Evolutionary conservation across 1,140 invertebrate genomes (phyloP), one percentile per base, ranked within the genome.

Genomic region (Caenorhabditis brenneri): DNA sequence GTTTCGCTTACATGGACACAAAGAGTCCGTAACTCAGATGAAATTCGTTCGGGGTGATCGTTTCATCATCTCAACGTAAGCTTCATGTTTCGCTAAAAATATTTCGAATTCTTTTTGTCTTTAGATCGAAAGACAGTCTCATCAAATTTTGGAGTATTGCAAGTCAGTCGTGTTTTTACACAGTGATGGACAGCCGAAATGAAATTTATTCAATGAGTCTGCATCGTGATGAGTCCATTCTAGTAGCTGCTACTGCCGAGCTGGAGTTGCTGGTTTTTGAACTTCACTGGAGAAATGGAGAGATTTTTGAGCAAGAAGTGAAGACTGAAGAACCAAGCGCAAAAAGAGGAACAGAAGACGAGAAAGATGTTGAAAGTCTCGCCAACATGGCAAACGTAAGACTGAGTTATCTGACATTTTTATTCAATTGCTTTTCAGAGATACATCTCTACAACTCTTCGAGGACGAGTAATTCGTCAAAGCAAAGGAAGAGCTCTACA

Each of bases 101-200:
- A 29, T 19, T 2, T 27, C 22, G 15, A 55, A 27, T n/a, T n/a
- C n/a, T 27, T 55, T 2, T 55, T n/a, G 81, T 81, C 27, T 60
- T 90, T 82, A 94, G 94, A 79, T 97, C 96, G 2, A 97, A 96
- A 91, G 97, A 99, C 91, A 95, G 95, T 19, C 95, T 95, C 91
- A 93, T 99, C 0, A 99, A 99, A 91, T 97, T 99, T 91, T 99
- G 97, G 97, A 96, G 99, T 92, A 91, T 99, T 80, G 94, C 95
- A 85, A 97, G 95, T 29, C 94, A 97, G 88, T 95, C 96, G 89
- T 98, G 97, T 91, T 99, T 99, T 88, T 95, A 95, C 91, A 99
- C 97, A 10, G 92, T 99, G 24, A 91, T 92, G 55, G 92, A 92
- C 51, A 93, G 93, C 87, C 87, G 91, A 69, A 92, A 91, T 84